These are phyloP conservation scores for Apotomis betuletana DNA, from an alignment of 2,888 invertebrate genomes.

Conservation along the genomic window DNA sequence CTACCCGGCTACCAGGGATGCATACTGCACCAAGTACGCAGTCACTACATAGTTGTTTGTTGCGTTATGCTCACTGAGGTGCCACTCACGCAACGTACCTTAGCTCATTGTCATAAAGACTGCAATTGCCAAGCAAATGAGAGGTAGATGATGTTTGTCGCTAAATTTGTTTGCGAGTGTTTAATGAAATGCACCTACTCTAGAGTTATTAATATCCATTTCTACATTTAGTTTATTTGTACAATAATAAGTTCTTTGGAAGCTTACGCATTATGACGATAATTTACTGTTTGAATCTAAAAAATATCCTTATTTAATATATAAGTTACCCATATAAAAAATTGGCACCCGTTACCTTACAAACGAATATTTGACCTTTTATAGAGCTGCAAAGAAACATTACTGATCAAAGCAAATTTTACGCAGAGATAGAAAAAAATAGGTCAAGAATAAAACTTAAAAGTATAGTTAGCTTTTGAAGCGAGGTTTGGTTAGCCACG, in stretches of 20 bases:
- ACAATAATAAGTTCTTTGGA: background rate
- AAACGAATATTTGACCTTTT: no score
- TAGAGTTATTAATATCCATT: background rate
- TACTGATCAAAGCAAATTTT: no score
- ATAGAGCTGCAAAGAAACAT: no score
- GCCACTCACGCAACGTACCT: background rate
- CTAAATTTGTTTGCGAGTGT: background rate
- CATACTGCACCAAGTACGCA: constrained; percentile 12
- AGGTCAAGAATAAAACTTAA: no score
- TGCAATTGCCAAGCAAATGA: background rate
- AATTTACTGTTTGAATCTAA: no score
- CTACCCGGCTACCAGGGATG: constrained; percentile 17
- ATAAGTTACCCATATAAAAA: no score
- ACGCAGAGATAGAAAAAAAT: no score
- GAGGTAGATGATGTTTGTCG: background rate
- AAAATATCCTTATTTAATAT: no score
- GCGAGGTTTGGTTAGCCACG: no score
- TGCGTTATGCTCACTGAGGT: background rate
- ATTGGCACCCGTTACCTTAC: no score
- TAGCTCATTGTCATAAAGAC: background rate
- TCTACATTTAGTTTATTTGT: background rate
- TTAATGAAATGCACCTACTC: constrained; percentile 3
- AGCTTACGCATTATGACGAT: background rate
- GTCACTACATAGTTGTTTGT: background rate
- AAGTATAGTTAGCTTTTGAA: no score